These are phyloP conservation scores for Nibea albiflora DNA, from an alignment of 2,113 vertebrate genomes.

Conservation along the genomic window DNA sequence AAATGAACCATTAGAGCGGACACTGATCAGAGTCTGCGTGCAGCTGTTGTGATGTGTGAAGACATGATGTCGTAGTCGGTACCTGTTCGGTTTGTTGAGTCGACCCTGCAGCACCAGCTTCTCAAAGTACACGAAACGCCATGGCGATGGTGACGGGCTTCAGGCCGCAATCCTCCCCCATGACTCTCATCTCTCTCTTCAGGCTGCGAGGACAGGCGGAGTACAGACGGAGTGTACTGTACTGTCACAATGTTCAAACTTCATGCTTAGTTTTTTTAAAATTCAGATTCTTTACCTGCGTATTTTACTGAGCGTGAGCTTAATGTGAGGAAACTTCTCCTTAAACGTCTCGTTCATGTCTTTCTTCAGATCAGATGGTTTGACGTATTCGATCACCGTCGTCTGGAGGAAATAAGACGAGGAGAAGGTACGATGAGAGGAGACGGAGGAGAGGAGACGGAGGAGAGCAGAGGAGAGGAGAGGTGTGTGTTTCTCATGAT, in stretches of 20 bases:
- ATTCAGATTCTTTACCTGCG: slow-evolving; percentile 87
- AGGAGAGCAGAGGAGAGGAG: background rate
- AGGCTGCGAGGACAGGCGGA: slow-evolving; percentile 80
- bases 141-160: slow-evolving; percentile 95
- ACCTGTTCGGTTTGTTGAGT: slow-evolving; percentile 95
- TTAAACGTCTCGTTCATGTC: slow-evolving; percentile 99
- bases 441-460: too few species aligned
- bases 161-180: slow-evolving; percentile 91
- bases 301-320: slow-evolving; percentile 96
- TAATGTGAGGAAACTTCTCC: slow-evolving; percentile 97
- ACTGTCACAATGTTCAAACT: too few species aligned
- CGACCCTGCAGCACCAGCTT: slow-evolving; percentile 96
- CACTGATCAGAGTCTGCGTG: too few species aligned
- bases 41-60: background rate
- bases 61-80: background rate
- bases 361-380: slow-evolving; percentile 97
- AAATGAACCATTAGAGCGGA: background rate
- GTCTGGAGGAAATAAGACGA: slow-evolving; percentile 83
- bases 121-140: slow-evolving; percentile 98
- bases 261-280: too few species aligned
- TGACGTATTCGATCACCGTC: slow-evolving; percentile 98
- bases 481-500: too few species aligned
- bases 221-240: background rate
- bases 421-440: background rate
- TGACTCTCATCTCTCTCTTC: slow-evolving; percentile 92